Conservation (phyloP, 2,113 vertebrate genomes). For the Ictalurus punctatus region DNA sequence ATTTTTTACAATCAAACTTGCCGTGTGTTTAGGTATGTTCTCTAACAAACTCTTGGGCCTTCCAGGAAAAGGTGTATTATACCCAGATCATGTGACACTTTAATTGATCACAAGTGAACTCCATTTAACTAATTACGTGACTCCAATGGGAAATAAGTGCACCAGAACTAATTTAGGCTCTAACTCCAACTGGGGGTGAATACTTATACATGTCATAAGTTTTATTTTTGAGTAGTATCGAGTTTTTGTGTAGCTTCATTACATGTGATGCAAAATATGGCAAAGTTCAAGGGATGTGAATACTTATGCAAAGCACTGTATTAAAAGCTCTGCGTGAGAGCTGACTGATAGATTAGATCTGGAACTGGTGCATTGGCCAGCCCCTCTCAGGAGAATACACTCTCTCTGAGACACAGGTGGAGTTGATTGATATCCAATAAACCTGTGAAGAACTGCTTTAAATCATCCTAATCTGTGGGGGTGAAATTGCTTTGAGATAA, state of each 20-base stretch:
- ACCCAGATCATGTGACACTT: background rate
- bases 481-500: background rate
- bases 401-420: background rate
- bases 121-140: background rate
- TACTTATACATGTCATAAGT: background rate
- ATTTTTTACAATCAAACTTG: background rate
- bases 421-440: conserved; percentile 17
- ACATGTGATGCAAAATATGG: background rate
- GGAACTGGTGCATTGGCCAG: background rate
- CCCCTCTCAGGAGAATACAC: background rate
- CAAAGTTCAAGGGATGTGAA: background rate
- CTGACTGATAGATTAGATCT: background rate
- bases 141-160: background rate
- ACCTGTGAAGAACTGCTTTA: conserved; percentile 22
- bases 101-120: background rate
- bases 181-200: background rate
- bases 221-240: background rate
- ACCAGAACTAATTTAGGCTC: background rate
- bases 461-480: background rate
- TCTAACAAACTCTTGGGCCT: background rate
- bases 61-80: background rate
- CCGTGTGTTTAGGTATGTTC: background rate
- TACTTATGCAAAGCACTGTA: background rate
- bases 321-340: background rate
- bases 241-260: background rate